phyloP scores from a whole-genome alignment of 2,888 invertebrate species.

The Ecliptopera silaceata region DNA sequence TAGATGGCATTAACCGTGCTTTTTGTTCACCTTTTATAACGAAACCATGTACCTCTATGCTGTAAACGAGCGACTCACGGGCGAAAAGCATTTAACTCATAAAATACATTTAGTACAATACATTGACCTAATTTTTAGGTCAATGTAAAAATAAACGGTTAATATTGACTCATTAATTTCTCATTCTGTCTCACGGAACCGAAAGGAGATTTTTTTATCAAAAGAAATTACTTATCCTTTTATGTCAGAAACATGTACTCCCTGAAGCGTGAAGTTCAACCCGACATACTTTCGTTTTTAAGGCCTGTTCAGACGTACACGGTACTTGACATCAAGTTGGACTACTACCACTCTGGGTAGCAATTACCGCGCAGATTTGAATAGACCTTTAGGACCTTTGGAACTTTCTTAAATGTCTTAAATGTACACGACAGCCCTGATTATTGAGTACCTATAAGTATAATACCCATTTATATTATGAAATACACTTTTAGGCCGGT shows the following conservation, averaged over 20 bases:
- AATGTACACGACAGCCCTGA: not conserved
- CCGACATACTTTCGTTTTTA: conserved; percentile 37
- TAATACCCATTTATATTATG: no score
- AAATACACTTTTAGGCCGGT: no score
- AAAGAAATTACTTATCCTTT: conserved; percentile 18
- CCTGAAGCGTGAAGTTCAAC: conserved; percentile 34
- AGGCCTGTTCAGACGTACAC: no score
- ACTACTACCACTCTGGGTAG: no score
- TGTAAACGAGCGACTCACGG: not conserved
- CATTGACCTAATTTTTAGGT: not conserved
- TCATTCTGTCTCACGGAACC: not conserved
- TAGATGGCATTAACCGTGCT: no score
- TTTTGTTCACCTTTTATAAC: no score
- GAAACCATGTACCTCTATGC: no score
- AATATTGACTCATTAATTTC: not conserved
- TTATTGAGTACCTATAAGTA: not conserved
- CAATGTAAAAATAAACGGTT: not conserved
- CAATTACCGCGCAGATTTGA: no score
- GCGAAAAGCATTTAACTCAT: not conserved
- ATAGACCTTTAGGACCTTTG: conserved; percentile 4
- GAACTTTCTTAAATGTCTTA: conserved; percentile 29
- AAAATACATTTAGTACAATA: no score
- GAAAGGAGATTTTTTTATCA: conserved; percentile 1
- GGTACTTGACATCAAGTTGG: no score
- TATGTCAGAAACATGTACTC: conserved; percentile 14